A percentile compares a stretch with the other conserved stretches of the same genome.
Evolutionary conservation across 2,888 invertebrate genomes (phyloP).

Genomic region (Volucella zonaria): DNA sequence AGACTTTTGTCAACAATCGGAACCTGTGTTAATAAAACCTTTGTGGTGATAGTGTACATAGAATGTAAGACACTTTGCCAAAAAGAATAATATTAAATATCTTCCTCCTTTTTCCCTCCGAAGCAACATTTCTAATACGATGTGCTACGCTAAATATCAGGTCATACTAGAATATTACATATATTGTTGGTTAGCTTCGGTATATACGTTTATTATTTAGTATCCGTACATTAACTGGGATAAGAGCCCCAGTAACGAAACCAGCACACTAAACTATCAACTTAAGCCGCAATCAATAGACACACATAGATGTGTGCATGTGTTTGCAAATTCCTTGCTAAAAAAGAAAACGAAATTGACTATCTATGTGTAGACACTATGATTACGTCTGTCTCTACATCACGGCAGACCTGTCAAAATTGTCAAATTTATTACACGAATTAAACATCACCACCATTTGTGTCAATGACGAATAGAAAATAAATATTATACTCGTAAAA

Average conservation of each 20-base stretch:
- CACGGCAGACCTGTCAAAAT: constrained; percentile 71
- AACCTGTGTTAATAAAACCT: no score
- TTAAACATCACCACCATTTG: constrained; percentile 66
- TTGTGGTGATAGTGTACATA: no score
- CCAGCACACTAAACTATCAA: constrained; percentile 39
- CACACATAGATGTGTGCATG: constrained; percentile 4
- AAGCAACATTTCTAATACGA: no score
- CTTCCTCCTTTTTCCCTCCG: no score
- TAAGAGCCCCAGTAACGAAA: neutral
- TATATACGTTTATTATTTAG: neutral
- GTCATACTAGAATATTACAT: no score
- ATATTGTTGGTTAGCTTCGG: no score
- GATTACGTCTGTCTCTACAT: constrained; percentile 58
- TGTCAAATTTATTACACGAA: constrained; percentile 74
- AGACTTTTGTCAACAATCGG: no score
- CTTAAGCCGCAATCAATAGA: constrained; percentile 38
- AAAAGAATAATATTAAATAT: no score
- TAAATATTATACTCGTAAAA: constrained; percentile 30
- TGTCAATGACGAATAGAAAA: constrained; percentile 68
- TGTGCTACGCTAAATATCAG: no score
- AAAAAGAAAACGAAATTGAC: constrained; percentile 33
- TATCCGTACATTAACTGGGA: constrained; percentile 20
- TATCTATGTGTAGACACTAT: constrained; percentile 56
- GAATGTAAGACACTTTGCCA: no score
- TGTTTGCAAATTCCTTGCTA: constrained; percentile 8